Conservation (phyloP, 2,113 vertebrate genomes). For the Protobothrops mucrosquamatus region DNA sequence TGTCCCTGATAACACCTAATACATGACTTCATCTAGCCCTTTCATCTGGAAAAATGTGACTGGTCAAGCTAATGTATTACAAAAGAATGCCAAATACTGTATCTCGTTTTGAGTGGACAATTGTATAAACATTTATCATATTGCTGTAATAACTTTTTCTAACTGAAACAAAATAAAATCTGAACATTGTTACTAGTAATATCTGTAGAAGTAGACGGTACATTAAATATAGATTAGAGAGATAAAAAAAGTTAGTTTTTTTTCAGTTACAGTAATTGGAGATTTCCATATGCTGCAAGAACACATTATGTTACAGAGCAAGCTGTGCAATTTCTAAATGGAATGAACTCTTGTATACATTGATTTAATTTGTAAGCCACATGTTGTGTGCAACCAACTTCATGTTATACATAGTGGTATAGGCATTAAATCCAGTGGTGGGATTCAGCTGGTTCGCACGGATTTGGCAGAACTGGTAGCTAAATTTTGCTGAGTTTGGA, state of each 20-base stretch:
- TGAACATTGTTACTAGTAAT: neutral
- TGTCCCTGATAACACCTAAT: neutral
- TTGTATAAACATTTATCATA: neutral
- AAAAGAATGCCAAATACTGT: neutral
- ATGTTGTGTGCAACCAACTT: neutral
- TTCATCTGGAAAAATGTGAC: neutral
- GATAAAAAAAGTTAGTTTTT: no score
- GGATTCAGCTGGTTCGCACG: no score
- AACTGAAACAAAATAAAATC: neutral
- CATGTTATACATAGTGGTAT: neutral
- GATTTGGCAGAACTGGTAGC: no score
- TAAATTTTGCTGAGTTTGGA: no score
- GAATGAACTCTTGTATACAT: neutral
- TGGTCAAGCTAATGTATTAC: neutral
- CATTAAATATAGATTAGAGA: neutral
- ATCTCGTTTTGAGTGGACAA: neutral
- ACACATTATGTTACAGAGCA: neutral
- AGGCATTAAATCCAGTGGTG: neutral
- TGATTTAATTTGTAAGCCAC: neutral
- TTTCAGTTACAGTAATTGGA: neutral
- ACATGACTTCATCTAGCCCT: neutral
- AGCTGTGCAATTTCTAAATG: neutral
- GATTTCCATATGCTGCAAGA: neutral
- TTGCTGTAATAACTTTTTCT: neutral
- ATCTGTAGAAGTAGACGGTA: neutral